phyloP scores from a whole-genome alignment of 37 sponge, comb jelly and placozoan genomes.

The Hexactinellida sp. region DNA sequence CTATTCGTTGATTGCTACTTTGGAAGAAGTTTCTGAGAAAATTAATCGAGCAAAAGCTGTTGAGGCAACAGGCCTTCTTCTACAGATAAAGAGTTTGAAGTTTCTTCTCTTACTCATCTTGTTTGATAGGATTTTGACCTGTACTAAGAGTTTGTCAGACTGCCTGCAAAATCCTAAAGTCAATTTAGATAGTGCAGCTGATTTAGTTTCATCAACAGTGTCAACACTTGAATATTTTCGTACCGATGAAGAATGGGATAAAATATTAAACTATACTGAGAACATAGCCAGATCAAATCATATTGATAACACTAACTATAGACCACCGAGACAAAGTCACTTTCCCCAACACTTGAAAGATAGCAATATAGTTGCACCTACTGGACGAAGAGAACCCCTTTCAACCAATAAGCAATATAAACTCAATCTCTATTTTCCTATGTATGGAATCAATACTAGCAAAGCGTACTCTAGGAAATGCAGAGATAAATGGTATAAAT shows the following conservation, averaged over 20 bases:
- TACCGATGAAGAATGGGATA: background rate
- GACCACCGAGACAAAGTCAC: background rate
- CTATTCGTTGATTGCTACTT: slow-evolving; percentile 20
- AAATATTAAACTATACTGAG: background rate
- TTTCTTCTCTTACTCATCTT: background rate
- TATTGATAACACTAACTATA: background rate
- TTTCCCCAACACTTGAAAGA: background rate
- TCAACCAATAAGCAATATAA: slow-evolving; percentile 15
- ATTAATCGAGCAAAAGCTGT: background rate
- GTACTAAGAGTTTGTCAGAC: background rate
- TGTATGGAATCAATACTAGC: slow-evolving; percentile 28
- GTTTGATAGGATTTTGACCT: background rate
- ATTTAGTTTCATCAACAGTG: background rate
- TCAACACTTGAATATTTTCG: background rate
- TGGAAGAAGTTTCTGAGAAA: slow-evolving; percentile 9
- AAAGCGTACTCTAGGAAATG: no score
- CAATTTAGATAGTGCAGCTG: background rate
- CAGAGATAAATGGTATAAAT: no score
- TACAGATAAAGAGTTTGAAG: background rate
- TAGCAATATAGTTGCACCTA: background rate
- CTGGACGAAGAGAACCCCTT: background rate
- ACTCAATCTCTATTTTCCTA: background rate
- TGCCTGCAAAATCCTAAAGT: background rate
- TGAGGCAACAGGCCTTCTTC: background rate
- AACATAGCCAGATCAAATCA: slow-evolving; percentile 7